Evolutionary conservation across 2,113 vertebrate genomes (phyloP), one percentile per base, ranked within the genome.

Genomic region (Chaenogobius annularis): DNA sequence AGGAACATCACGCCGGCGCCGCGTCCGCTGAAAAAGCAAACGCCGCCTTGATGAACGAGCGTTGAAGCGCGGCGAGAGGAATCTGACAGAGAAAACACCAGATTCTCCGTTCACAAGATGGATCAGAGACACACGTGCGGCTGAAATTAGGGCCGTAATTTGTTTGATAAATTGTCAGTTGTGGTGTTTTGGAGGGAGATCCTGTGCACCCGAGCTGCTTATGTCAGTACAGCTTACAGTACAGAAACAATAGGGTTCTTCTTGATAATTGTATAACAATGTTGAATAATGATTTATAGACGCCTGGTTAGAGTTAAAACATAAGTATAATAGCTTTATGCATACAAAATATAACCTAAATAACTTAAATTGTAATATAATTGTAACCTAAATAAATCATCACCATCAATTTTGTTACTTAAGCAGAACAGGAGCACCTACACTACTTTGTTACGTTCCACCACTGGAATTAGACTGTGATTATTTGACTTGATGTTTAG

Each of bases 1-100:
- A 93, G 93, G 95, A 94, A 96, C 95, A 92, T 90, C 92, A 92
- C 92, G 94, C 94, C 93, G 94, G 93, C 92, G 93, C 93, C 88
- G 76, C 85, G 94, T 94, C 95, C 92, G 91, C 93, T 84, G 79
- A 87, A 84, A 87, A 83, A 58, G 55, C 55, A 23, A 40, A 86
- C 86, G 84, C 84, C 74, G 75, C 69, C 9, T 83, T 90, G 89
- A 92, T 90, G 87, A 90, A 91, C 87, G 86, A 91, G 83, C 77
- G 79, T 69, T n/a, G 68, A 78, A 72, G 71, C 61, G 0, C 69
- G 19, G 69, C 66, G 50, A 66, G 58, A 35, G 15, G 58, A 61
- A 58, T 82, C 83, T 80, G 83, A 87, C 64, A 47, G 81, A 77
- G 73, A 72, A 69, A 20, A 63, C 17, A 43, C 35, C 2, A 19